Evolutionary conservation across 2,888 invertebrate species (phyloP).

Genomic region (Drosophila koepferae): DNA sequence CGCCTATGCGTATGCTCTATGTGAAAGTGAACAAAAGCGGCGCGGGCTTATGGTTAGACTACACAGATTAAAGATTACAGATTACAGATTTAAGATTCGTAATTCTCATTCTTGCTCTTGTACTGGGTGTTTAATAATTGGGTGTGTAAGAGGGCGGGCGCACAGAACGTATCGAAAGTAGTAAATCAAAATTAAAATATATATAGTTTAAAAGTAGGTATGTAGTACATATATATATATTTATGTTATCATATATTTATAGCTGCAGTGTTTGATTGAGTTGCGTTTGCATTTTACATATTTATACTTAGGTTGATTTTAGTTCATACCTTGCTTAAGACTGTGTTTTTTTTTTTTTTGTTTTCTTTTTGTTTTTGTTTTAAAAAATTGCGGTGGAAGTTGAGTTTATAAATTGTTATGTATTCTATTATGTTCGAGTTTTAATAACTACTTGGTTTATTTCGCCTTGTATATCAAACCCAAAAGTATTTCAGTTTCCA

Average conservation of each 20-base stretch:
- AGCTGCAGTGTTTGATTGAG: conserved; percentile 77
- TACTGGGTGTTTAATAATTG: conserved; percentile 54
- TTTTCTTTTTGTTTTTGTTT: conserved; percentile 56
- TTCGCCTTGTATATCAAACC: conserved; percentile 70
- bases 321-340: conserved; percentile 72
- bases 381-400: conserved; percentile 81
- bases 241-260: conserved; percentile 37
- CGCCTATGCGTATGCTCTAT: conserved; percentile 71
- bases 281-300: conserved; percentile 72
- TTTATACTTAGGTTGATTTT: conserved; percentile 54
- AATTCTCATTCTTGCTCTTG: conserved; percentile 56
- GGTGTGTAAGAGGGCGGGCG: conserved; percentile 9
- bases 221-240: conserved; percentile 35
- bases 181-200: conserved; percentile 58
- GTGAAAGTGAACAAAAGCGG: conserved; percentile 79
- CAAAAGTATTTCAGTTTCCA: conserved; percentile 50
- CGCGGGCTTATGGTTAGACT: conserved; percentile 74
- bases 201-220: conserved; percentile 46
- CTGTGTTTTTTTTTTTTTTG: conserved; percentile 69
- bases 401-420: conserved; percentile 76
- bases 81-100: conserved; percentile 54
- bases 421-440: conserved; percentile 66
- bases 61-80: conserved; percentile 68
- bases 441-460: conserved; percentile 72
- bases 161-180: conserved; percentile 36